Evolutionary conservation across 2,888 invertebrate genomes (phyloP), one percentile per base, ranked within the genome.

Genomic region (Blera fallax): DNA sequence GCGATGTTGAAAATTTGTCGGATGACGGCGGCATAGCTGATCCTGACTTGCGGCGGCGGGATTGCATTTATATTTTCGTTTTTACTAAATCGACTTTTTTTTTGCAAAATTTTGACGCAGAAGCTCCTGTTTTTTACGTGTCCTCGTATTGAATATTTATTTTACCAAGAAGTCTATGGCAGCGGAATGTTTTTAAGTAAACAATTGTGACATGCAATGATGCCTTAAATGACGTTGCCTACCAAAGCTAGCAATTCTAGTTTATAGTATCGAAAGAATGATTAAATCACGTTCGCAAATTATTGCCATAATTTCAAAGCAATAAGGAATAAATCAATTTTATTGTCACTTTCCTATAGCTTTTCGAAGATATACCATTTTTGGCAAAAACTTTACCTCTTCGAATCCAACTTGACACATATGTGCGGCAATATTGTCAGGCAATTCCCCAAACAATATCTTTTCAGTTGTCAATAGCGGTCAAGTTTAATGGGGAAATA

Each of bases 381-480:
- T 24, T 10, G 43, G 6, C 40, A 48, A 67, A 58, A 74, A 64
- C 21, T 34, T 45, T 16, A 24, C 40, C 29, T 27, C 6, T 29
- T 18, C 40, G 32, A 14, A 43, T 1, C n/a, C 32, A 10, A 37
- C 32, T 10, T 56, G 34, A 32, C 32, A 64, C 21, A 50, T 24
- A 18, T 64, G 56, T 64, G 76, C 32, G n/a, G n/a, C 60, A 62
- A 11, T 40, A 73, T 24, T 72, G 50, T 50, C 72, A 72, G 56
- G 34, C 79, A 73, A 79, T 74, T 84, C 83, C 69, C 83, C 50
- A 50, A 76, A 65, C 64, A 76, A 76, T 76, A 60, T 43, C 60
- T 5, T 16, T 27, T 27, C 45, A n/a, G 32, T 45, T 48, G 24
- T 45, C 18, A 74, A 65, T 29, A 52, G 54, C 64, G 52, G 65